These are phyloP conservation scores for Rhopalosiphum maidis DNA, from an alignment of 1,140 invertebrate species.

Conservation along the genomic window DNA sequence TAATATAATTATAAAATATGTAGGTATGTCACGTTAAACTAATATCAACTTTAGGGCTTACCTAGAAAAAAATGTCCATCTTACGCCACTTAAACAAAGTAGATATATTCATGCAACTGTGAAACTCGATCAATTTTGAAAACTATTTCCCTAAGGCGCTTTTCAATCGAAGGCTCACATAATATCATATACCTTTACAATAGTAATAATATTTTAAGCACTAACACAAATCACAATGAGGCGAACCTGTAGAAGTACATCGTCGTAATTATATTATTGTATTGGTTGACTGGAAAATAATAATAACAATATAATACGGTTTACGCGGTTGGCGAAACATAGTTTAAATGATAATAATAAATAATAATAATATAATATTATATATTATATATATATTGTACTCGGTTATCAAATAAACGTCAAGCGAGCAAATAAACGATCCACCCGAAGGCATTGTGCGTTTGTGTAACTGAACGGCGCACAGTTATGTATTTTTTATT, in stretches of 20 bases:
- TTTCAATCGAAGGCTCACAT: neutral
- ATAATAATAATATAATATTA: neutral
- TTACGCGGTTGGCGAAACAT: neutral
- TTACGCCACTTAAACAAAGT: too few relatives aligned
- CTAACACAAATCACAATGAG: neutral
- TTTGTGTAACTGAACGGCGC: neutral
- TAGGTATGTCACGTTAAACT: too few relatives aligned
- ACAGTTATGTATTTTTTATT: slow-evolving; percentile 40
- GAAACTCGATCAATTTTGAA: neutral
- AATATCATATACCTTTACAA: neutral
- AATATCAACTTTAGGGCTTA: too few relatives aligned
- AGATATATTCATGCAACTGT: too few relatives aligned
- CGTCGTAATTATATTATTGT: neutral
- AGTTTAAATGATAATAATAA: neutral
- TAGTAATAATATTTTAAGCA: too few relatives aligned
- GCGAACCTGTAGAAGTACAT: neutral
- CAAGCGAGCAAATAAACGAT: slow-evolving; percentile 13
- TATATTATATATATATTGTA: neutral
- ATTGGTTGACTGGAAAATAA: neutral
- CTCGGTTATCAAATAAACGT: slow-evolving; percentile 29
- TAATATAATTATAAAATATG: too few relatives aligned
- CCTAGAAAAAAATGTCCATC: too few relatives aligned
- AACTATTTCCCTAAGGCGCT: neutral
- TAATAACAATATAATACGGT: neutral
- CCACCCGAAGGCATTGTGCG: neutral